Base-by-base conservation (phyloP, 2,113 vertebrate species). In the Polypterus bichir region DNA sequence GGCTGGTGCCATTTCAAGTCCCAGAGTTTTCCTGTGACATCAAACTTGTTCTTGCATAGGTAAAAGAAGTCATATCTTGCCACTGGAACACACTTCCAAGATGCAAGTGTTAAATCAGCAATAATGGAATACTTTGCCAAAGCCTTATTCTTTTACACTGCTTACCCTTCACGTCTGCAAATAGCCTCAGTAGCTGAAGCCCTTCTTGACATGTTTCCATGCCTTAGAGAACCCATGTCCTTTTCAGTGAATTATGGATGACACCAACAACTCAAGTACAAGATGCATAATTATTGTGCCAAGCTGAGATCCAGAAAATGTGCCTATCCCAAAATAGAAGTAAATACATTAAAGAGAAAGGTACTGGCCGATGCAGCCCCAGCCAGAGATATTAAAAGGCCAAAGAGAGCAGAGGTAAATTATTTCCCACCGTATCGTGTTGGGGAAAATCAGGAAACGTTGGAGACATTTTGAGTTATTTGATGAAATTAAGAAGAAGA, bases 361-460 rank as follows among this genome's bases (percentile, higher is more conserved):
- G 64, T 6, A 5, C 59, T 62, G 51, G 62, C 48, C 1, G 65
- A 64, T 56, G 54, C 56, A 54, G 60, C 59, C 46, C 60, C 66
- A 63, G 68, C 70, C 59, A 71, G 27, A 27, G 27, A 27, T 27
- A 27, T 27, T 27, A 27, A 27, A 27, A 27, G 1, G 27, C 27
- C 27, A 27, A 71, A 49, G 48, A 72, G 68, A 47, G 60, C 67
- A 65, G 67, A 74, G 9, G 55, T 69, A 48, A 73, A 71, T 61
- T 74, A 66, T 61, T 62, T 68, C 27, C 70, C 58, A 4, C 57
- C 62, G 57, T 65, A 69, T 53, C 67, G 47, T 3, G 60, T 53
- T 47, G 70, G 71, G 51, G 54, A 75, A 58, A 53, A 59, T 60
- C 46, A 68, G 47, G 57, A 66, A 53, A 65, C 59, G 64, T 44